Evolutionary conservation across 2,113 vertebrate species (phyloP).

Genomic region (Pelecanus crispus): DNA sequence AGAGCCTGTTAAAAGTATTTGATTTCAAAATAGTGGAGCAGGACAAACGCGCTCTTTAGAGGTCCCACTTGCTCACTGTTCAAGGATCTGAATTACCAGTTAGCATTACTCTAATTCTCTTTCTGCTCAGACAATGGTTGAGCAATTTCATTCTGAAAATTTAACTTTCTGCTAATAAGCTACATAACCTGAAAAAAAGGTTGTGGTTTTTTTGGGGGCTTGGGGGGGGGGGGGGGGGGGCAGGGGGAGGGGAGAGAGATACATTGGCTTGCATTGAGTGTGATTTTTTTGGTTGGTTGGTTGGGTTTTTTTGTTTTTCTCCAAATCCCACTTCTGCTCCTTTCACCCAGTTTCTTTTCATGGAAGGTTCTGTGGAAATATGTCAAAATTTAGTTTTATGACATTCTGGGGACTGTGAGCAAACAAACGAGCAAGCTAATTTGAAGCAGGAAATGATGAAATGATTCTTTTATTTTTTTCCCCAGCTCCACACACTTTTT

Average conservation of each 20-base stretch:
- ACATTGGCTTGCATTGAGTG: background rate
- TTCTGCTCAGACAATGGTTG: background rate
- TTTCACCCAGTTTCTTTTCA: background rate
- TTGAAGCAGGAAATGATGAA: background rate
- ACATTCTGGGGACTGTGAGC: background rate
- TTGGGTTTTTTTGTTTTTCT: background rate
- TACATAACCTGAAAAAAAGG: background rate
- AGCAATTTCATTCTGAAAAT: background rate
- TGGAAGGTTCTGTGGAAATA: background rate
- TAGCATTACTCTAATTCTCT: background rate
- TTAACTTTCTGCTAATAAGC: background rate
- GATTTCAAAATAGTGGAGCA: background rate
- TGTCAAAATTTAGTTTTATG: background rate
- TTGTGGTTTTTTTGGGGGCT: background rate
- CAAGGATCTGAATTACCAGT: background rate
- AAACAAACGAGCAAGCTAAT: background rate
- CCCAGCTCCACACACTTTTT: background rate
- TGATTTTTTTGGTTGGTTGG: background rate
- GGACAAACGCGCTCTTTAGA: background rate
- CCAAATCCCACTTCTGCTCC: background rate
- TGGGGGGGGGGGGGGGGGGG: rapidly evolving
- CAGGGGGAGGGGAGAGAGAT: no score
- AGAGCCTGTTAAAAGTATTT: background rate
- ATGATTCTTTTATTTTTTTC: background rate
- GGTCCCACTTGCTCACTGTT: background rate